Evolutionary conservation across 1,140 invertebrate genomes (phyloP).

Genomic region (Luehdorfia chinensis): DNA sequence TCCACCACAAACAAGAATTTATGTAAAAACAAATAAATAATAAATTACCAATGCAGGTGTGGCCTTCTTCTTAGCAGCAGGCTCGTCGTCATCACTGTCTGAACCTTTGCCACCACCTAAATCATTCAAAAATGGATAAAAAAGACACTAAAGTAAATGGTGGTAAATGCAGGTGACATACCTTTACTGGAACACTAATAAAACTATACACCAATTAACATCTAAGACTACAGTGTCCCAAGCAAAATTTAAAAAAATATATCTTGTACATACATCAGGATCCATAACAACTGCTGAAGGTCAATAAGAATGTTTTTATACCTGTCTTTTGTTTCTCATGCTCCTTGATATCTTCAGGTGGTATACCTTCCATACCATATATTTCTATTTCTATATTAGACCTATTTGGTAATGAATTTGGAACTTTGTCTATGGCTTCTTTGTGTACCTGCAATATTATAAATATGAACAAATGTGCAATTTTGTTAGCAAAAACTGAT

Average conservation of each 20-base stretch:
- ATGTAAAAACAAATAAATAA: conserved; percentile 17
- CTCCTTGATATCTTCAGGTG: conserved; percentile 94
- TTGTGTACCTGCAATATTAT: conserved; percentile 93
- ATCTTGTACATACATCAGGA: conserved; percentile 65
- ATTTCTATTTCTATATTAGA: conserved; percentile 99
- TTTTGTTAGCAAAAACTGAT: conserved; percentile 3
- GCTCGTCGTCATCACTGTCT: conserved; percentile 89
- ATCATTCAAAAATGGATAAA: conserved; percentile 39
- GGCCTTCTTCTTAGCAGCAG: conserved; percentile 83
- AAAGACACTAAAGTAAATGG: conserved; percentile 14
- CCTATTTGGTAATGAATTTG: conserved; percentile 97
- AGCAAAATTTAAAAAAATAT: conserved; percentile 51
- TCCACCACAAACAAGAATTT: no score
- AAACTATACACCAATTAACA: conserved; percentile 64
- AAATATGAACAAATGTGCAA: conserved; percentile 1
- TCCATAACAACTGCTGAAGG: conserved; percentile 47
- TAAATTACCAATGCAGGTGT: conserved; percentile 72
- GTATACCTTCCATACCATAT: conserved; percentile 99
- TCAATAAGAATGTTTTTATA: conserved; percentile 63
- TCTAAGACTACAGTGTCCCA: conserved; percentile 58
- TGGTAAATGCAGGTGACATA: conserved; percentile 29
- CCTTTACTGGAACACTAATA: conserved; percentile 48
- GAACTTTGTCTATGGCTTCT: conserved; percentile 99
- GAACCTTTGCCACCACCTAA: conserved; percentile 78
- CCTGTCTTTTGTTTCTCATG: conserved; percentile 92